Base-by-base conservation (phyloP, 64 coral and sea anemone genomes). In the Stichodactyla mertensii region DNA sequence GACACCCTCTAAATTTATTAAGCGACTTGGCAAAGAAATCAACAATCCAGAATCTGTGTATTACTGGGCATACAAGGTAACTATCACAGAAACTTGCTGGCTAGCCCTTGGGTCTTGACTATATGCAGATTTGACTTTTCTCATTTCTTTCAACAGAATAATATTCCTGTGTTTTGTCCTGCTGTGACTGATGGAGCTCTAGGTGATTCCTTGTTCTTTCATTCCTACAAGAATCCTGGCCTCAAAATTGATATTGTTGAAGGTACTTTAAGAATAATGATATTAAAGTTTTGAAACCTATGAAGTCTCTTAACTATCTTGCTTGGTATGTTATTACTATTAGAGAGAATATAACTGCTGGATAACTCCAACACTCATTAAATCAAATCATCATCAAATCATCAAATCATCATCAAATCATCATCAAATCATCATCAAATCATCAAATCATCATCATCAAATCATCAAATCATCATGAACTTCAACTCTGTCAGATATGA, bases 1-100 rank as follows among this genome's bases (percentile, higher is more conserved):
- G 97, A 99, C 97, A 74, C 97, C 97, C 26, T 99, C 97, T 16
- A 92, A 99, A 60, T 58, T 99, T 6, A 99, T 99, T 80, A 78
- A 87, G 54, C 77, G 90, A 54, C 88, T 99, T 58, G 97, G 97
- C 22, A 94, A 93, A 82, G 97, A 99, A 95, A 99, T 99, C 16
- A 78, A 99, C 89, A 81, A 99, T 66, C 88, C 97, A 36, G 97
- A 99, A 18, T 99, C 97, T 56, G 97, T 99, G 60, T 94, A 92
- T 19, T 99, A 93, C 51, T 97, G 95, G 95, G 95, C 92, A 45
- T 93, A 93, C 82, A 93, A 97, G 89, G 95, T 93, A 66, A 66
- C 4, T 66, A 16, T 13, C 59, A 16, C 11, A 15, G 13, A 5
- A 3, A 61, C 59, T 61, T 45, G 36, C 36, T 45, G 36, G 36